These are phyloP conservation scores for Penaeus vannamei DNA, from an alignment of 1,140 invertebrate genomes.

Conservation along the genomic window DNA sequence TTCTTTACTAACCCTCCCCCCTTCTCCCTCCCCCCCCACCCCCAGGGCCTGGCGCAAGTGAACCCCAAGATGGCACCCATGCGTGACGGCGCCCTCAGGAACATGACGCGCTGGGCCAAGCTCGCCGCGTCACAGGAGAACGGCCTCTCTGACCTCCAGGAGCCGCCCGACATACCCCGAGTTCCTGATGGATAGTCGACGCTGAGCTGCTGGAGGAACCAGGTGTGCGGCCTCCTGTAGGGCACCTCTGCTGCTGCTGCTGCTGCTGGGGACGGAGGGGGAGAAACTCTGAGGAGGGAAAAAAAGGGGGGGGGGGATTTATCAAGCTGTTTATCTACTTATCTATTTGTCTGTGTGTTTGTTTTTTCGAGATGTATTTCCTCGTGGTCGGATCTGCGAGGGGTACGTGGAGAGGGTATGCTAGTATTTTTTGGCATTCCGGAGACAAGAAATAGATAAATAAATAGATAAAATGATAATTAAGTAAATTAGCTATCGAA, in stretches of 20 bases:
- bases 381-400: too few species aligned
- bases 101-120: slow-evolving; percentile 71
- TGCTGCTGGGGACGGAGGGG: neutral
- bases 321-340: neutral
- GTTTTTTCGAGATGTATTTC: too few species aligned
- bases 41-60: slow-evolving; percentile 71
- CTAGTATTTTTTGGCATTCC: too few species aligned
- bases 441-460: too few species aligned
- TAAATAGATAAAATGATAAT: too few species aligned
- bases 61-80: slow-evolving; percentile 72
- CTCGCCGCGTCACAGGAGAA: slow-evolving; percentile 64
- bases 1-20: slow-evolving; percentile 40
- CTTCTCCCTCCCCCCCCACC: slow-evolving; percentile 25
- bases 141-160: slow-evolving; percentile 8
- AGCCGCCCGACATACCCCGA: slow-evolving; percentile 39
- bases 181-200: slow-evolving; percentile 58
- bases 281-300: neutral
- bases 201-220: slow-evolving; percentile 62
- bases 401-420: too few species aligned
- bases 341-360: too few species aligned
- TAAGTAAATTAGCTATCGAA: too few species aligned
- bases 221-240: slow-evolving; percentile 52
- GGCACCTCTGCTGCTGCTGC: neutral
- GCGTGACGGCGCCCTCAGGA: slow-evolving; percentile 72
- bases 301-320: neutral